These are phyloP conservation scores for Agrilus cyanescens DNA, from an alignment of 2,888 invertebrate genomes.

Conservation along the genomic window DNA sequence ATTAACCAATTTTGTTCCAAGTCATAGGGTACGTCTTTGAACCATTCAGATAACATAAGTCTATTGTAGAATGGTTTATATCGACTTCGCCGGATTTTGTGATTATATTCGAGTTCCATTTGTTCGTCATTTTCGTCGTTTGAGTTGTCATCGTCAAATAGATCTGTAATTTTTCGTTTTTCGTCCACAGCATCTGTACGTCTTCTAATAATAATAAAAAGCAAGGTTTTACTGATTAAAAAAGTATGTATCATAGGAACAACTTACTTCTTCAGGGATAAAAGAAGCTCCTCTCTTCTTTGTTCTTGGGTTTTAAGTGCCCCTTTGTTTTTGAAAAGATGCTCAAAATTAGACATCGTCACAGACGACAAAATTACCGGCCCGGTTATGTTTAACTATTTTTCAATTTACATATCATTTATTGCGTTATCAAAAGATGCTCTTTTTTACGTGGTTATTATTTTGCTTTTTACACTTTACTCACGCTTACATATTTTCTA, in stretches of 20 bases:
- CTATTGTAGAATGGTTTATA: slow-evolving; percentile 34
- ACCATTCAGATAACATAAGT: slow-evolving; percentile 90
- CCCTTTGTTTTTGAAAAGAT: slow-evolving; percentile 8
- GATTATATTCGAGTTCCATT: slow-evolving; percentile 25
- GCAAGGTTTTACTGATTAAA: not conserved
- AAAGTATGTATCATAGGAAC: slow-evolving; percentile 1
- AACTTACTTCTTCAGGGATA: slow-evolving; percentile 45
- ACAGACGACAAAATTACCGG: too few species aligned
- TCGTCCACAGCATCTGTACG: slow-evolving; percentile 38
- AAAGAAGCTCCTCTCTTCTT: slow-evolving; percentile 42
- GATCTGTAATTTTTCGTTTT: slow-evolving; percentile 41
- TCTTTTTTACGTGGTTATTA: too few species aligned
- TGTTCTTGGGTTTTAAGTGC: slow-evolving; percentile 23
- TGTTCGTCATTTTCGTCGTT: slow-evolving; percentile 13
- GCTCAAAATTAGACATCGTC: too few species aligned
- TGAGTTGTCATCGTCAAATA: slow-evolving; percentile 30
- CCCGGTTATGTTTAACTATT: too few species aligned
- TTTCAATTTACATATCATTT: too few species aligned
- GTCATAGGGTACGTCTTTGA: slow-evolving; percentile 73
- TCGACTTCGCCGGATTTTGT: slow-evolving; percentile 19
- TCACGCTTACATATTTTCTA: too few species aligned
- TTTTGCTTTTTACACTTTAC: too few species aligned
- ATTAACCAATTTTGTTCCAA: slow-evolving; percentile 59
- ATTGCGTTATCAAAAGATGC: too few species aligned
- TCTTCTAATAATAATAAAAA: slow-evolving; percentile 33